Percentiles rank a stretch among this genome's conserved stretches.
phyloP scores from a whole-genome alignment of 2,113 vertebrate species.

The Euleptes europaea region DNA sequence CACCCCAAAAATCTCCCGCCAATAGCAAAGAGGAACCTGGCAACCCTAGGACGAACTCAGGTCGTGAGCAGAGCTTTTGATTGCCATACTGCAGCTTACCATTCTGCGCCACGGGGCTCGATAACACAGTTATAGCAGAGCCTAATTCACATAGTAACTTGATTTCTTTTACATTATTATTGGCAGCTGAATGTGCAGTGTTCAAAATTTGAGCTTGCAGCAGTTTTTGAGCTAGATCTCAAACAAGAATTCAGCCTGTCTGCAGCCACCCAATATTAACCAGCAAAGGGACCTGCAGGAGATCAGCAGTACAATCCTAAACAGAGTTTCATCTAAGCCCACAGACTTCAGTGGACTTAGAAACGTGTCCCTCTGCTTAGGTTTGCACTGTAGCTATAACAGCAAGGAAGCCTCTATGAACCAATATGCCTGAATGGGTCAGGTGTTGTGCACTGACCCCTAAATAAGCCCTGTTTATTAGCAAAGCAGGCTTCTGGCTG shows the following conservation, averaged over 20 bases:
- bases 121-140: too few species aligned
- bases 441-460: neutral
- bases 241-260: neutral
- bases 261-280: neutral
- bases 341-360: too few species aligned
- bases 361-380: too few species aligned
- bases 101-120: too few species aligned
- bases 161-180: neutral
- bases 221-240: neutral
- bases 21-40: too few species aligned
- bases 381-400: too few species aligned
- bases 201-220: neutral
- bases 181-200: neutral
- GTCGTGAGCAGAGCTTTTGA: too few species aligned
- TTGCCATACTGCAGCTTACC: too few species aligned
- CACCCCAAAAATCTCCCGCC: too few species aligned
- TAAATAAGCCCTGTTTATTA: neutral
- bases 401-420: neutral
- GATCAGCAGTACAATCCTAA: neutral
- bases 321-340: too few species aligned
- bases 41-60: too few species aligned
- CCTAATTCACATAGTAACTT: too few species aligned
- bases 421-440: neutral
- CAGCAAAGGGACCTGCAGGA: neutral
- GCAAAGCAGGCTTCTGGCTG: neutral